A percentile compares a stretch with the other conserved stretches of the same genome.
phyloP scores from a whole-genome alignment of 64 coral and sea anemone genomes.

The Actinia tenebrosa region DNA sequence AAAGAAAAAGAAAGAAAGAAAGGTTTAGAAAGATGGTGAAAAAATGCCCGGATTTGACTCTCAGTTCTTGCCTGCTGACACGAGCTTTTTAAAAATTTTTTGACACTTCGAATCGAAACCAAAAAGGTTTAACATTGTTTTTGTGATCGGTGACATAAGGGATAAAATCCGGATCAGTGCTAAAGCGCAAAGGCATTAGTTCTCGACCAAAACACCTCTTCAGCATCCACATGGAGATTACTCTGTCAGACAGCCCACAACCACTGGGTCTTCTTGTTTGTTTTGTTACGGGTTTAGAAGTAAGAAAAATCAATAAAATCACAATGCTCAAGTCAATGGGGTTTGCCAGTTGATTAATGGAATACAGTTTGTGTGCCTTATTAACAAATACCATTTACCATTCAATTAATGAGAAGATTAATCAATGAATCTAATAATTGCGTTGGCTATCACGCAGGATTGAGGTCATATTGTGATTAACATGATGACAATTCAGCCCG shows the following conservation, averaged over 20 bases:
- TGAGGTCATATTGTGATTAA: neutral
- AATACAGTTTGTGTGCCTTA: conserved; percentile 7
- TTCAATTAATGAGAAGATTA: conserved; percentile 15
- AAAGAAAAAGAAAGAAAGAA: neutral
- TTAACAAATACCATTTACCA: conserved; percentile 9
- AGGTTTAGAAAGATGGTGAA: neutral
- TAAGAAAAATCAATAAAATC: neutral
- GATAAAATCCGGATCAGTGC: conserved; percentile 6
- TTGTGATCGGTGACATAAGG: conserved; percentile 3
- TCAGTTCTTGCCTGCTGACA: neutral
- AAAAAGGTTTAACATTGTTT: neutral
- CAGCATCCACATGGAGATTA: conserved; percentile 11
- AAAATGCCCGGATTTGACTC: neutral
- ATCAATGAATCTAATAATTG: conserved; percentile 13
- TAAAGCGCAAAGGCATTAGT: neutral
- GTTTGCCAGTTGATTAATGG: conserved; percentile 14
- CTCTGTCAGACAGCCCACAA: neutral
- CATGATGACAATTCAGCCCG: neutral
- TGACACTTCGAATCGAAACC: conserved; percentile 6
- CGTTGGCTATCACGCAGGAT: neutral
- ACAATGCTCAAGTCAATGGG: conserved; percentile 3
- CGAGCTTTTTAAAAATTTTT: neutral
- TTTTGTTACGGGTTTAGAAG: neutral
- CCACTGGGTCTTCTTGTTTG: neutral
- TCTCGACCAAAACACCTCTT: neutral